These are phyloP conservation scores for Eulemur coronatus DNA, from an alignment of 2,797 vertebrate species.

Conservation along the genomic window DNA sequence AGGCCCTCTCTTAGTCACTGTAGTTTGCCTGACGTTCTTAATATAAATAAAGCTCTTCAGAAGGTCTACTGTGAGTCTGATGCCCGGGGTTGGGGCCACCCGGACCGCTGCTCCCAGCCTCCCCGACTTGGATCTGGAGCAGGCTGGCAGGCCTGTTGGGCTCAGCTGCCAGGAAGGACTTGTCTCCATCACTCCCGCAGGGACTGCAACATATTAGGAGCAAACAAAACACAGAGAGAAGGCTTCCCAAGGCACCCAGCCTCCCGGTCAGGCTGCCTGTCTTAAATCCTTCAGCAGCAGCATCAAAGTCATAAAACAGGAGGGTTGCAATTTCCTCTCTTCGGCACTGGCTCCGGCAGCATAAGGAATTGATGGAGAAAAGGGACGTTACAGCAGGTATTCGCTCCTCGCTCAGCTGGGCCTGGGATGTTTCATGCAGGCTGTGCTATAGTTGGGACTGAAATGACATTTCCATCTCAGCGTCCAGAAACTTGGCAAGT, in stretches of 20 bases:
- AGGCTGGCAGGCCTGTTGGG: not conserved
- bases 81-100: not conserved
- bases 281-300: conserved; percentile 63
- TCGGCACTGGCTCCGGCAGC: not conserved
- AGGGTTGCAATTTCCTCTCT: conserved; percentile 65
- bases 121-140: not conserved
- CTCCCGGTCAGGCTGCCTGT: conserved; percentile 21
- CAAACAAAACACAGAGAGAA: conserved; percentile 52
- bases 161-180: not conserved
- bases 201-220: not conserved
- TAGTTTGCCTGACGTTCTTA: not conserved
- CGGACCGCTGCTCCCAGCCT: not conserved
- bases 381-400: not conserved
- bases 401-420: not conserved
- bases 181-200: not conserved
- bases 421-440: conserved; percentile 37
- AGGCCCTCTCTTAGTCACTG: not conserved
- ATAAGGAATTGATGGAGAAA: conserved; percentile 49
- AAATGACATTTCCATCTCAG: conserved; percentile 65
- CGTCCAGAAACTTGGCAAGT: conserved; percentile 25
- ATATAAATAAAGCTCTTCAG: not conserved
- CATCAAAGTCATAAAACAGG: conserved; percentile 58
- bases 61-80: not conserved
- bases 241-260: conserved; percentile 40
- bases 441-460: not conserved